Conservation (phyloP, 2,888 invertebrate genomes). For the Ectobius pallidus region DNA sequence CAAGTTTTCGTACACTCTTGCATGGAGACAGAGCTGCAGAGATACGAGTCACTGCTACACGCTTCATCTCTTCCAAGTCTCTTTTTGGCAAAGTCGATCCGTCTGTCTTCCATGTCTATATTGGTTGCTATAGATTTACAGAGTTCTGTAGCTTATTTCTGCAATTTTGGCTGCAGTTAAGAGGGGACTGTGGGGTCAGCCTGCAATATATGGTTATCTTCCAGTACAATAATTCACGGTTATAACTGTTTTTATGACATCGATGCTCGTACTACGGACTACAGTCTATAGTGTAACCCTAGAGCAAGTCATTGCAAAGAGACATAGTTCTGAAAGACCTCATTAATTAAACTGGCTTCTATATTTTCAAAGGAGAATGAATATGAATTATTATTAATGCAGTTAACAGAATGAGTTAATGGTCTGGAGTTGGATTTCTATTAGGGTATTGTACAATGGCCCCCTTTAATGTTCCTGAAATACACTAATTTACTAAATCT, state of each 20-base stretch:
- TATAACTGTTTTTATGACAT: neutral
- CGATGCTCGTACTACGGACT: neutral
- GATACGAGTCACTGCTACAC: slow-evolving; percentile 3
- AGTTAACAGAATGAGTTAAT: too few species aligned
- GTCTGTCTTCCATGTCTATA: slow-evolving; percentile 32
- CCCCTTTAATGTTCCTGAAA: too few species aligned
- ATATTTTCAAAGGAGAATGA: too few species aligned
- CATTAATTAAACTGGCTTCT: too few species aligned
- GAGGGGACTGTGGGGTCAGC: neutral
- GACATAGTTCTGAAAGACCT: too few species aligned
- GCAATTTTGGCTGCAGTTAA: slow-evolving; percentile 33
- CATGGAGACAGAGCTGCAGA: neutral
- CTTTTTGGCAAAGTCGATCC: slow-evolving; percentile 26
- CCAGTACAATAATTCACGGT: neutral
- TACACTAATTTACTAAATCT: too few species aligned
- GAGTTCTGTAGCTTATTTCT: slow-evolving; percentile 31
- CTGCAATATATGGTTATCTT: slow-evolving; percentile 2
- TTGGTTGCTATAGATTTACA: slow-evolving; percentile 34
- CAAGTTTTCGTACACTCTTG: neutral
- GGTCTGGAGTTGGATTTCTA: too few species aligned
- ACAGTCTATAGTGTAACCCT: neutral
- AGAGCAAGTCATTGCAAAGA: neutral
- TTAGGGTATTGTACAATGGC: too few species aligned
- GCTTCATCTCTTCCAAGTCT: slow-evolving; percentile 27
- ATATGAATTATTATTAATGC: too few species aligned